phyloP scores from a whole-genome alignment of 2,113 vertebrate species.

The Atlantisia rogersi region DNA sequence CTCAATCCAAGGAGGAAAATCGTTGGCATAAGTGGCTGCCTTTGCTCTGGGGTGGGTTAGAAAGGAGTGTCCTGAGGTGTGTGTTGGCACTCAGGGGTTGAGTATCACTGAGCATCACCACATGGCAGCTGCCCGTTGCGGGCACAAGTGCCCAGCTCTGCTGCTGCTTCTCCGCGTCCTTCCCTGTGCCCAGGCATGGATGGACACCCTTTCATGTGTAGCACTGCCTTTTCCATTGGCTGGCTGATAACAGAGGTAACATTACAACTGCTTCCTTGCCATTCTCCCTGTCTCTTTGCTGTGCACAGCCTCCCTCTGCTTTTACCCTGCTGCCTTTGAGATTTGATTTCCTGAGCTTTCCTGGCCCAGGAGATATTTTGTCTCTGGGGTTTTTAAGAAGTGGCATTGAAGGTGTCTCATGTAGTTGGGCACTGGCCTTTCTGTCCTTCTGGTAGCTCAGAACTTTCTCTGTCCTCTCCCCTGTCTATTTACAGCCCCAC shows the following conservation, averaged over 20 bases:
- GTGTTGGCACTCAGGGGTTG: neutral
- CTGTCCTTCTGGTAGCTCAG: slow-evolving; percentile 29
- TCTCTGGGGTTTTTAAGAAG: neutral
- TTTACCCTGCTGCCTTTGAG: neutral
- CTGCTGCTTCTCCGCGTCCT: rapidly evolving
- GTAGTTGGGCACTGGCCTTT: neutral
- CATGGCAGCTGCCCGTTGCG: too few relatives aligned
- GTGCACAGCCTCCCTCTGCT: neutral
- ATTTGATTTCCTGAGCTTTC: neutral
- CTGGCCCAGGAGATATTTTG: neutral
- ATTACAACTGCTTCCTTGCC: neutral
- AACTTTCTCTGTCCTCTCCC: neutral
- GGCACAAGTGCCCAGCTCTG: rapidly evolving
- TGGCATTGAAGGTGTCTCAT: neutral
- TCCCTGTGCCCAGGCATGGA: rapidly evolving
- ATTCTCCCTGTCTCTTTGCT: neutral
- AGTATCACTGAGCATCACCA: neutral
- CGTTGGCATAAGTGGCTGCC: neutral
- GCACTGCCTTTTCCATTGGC: neutral
- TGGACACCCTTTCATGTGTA: neutral
- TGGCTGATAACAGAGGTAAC: neutral
- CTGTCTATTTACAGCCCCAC: neutral
- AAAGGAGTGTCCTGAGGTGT: neutral
- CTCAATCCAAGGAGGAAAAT: neutral
- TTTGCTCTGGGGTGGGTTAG: neutral